phyloP scores from a whole-genome alignment of 2,888 invertebrate genomes.

The Pomacea canaliculata region DNA sequence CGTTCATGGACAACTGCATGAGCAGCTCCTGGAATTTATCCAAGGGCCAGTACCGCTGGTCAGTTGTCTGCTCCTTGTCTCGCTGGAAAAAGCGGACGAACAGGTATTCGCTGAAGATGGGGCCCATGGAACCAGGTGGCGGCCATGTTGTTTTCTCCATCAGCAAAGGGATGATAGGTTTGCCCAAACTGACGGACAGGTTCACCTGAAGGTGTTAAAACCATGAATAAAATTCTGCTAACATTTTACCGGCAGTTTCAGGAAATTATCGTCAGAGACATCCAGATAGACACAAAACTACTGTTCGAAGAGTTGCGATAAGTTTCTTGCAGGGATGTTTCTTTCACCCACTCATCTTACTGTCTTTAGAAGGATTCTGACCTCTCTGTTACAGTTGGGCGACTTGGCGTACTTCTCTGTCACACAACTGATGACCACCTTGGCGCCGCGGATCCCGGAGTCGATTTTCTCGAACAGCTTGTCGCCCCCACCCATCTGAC shows the following conservation, averaged over 20 bases:
- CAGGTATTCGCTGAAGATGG: constrained; percentile 66
- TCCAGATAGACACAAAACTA: too few relatives aligned
- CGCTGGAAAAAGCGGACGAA: constrained; percentile 62
- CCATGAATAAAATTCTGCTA: not conserved
- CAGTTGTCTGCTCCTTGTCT: constrained; percentile 45
- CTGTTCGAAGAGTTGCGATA: too few relatives aligned
- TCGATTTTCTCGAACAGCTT: constrained; percentile 67
- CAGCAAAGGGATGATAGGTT: constrained; percentile 65
- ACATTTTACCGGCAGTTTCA: too few relatives aligned
- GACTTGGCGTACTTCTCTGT: constrained; percentile 65
- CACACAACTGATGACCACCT: constrained; percentile 60
- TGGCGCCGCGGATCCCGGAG: constrained; percentile 60
- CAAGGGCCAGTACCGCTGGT: constrained; percentile 61
- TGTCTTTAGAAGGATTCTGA: constrained; percentile 23
- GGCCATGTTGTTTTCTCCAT: constrained; percentile 67
- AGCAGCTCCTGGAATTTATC: constrained; percentile 64
- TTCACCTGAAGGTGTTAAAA: constrained; percentile 54
- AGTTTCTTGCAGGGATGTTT: too few relatives aligned
- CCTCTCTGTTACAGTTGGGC: constrained; percentile 68
- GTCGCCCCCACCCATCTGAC: constrained; percentile 69
- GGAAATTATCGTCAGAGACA: too few relatives aligned
- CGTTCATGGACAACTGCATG: constrained; percentile 61
- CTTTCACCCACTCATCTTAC: too few relatives aligned
- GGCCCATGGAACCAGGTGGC: constrained; percentile 67
- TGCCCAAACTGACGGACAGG: constrained; percentile 59